These are phyloP conservation scores for Anseranas semipalmata DNA, from an alignment of 2,113 vertebrate species.

Conservation along the genomic window DNA sequence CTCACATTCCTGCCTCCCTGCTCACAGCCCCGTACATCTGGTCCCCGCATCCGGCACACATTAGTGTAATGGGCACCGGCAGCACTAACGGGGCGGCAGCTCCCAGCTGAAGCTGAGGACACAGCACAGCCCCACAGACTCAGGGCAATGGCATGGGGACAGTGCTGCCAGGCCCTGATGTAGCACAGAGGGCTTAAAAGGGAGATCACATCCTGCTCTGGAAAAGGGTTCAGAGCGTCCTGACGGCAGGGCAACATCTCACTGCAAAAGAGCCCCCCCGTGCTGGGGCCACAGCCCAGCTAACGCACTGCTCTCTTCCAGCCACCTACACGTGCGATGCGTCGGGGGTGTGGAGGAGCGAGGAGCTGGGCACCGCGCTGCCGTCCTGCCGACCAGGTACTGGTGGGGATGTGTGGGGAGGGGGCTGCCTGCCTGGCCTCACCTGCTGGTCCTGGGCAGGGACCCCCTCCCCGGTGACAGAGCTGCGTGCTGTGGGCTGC, in stretches of 20 bases:
- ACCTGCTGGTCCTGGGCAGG: background rate
- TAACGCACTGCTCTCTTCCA: constrained; percentile 53
- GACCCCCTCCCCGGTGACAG: background rate
- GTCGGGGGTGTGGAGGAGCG: constrained; percentile 81
- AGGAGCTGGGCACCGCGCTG: constrained; percentile 73
- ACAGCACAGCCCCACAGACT: background rate
- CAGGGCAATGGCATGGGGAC: background rate
- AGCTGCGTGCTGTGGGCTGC: background rate
- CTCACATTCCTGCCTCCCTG: constrained; percentile 13
- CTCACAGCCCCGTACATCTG: background rate
- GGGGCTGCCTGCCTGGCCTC: background rate
- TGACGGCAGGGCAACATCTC: background rate
- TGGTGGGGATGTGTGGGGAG: background rate
- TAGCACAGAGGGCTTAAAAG: background rate
- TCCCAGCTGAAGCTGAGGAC: background rate
- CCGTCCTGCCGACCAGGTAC: constrained; percentile 84
- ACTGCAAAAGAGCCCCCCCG: background rate
- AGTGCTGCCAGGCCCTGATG: background rate
- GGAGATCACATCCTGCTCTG: background rate
- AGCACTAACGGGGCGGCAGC: background rate
- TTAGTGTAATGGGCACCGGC: background rate
- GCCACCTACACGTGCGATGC: constrained; percentile 82
- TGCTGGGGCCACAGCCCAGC: background rate
- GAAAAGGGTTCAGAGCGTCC: background rate
- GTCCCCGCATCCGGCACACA: background rate